Evolutionary conservation across 2,113 vertebrate genomes (phyloP), one percentile per base, ranked within the genome.

Genomic region (Poecilia latipinna): DNA sequence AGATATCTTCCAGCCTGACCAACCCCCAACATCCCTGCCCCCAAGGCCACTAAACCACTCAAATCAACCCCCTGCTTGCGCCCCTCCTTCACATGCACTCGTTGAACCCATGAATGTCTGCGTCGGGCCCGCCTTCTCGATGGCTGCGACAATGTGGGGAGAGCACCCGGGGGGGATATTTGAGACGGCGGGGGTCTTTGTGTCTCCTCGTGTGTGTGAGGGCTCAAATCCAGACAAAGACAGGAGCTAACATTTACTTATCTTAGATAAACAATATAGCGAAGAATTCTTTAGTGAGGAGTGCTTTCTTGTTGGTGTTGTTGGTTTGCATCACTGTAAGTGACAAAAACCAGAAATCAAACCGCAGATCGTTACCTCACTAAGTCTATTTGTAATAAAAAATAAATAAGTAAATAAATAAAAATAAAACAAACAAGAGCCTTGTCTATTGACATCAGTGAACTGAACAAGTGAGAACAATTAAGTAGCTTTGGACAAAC

Each of bases 21-120:
- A 66, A 42, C 37, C 65, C 70, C 37, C 67, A 26, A 33, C 44
- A 51, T 32, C 64, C 68, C 48, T 31, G 5, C 44, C 48, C 28
- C 61, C 82, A 75, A 68, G 75, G 76, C 69, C 63, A 72, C 70
- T 65, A 75, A 80, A 76, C 73, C 28, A 4, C 35, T 82, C 67
- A 73, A 72, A 82, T 77, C 54, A 76, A 19, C 37, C 69, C 76
- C 70, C 62, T 17, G 44, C 48, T 15, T 2, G 26, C 0, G 48
- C 72, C 76, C 86, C 86, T 87, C 79, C 81, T 70, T 74, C 13
- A 17, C 67, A 86, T 12, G 89, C 74, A 65, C 90, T 83, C 76
- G 4, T 35, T 90, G 91, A 90, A 90, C 91, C 77, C 78, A 4
- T 2, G 66, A 68, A 57, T 80, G 66, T 79, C 78, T 39, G 77